Evolutionary conservation across 2,888 invertebrate genomes (phyloP), one percentile per base, ranked within the genome.

Genomic region (Epistrophe eligans): DNA sequence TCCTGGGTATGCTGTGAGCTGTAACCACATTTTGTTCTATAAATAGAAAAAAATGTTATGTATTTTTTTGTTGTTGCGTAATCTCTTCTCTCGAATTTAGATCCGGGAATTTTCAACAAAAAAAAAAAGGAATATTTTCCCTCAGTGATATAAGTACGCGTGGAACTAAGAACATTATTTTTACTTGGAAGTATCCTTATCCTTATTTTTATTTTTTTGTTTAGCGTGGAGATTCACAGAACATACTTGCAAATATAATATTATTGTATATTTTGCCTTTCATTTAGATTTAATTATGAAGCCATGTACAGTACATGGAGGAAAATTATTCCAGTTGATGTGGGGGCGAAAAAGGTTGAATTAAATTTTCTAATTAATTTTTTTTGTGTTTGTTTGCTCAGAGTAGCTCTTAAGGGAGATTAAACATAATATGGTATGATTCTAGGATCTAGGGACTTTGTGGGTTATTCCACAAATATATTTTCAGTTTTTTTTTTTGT

Each of bases 311-410:
- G 24, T 67, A 45, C 45, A 45, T 32, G 55, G 32, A 55, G 1
- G 32, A 15, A 32, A 55, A 32, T 55, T n/a, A 28, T n/a, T 45
- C 6, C 24, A 45, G 64, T 7, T 35, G 4, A 9, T 64, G 24
- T 64, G 62, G 45, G 28, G 43, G 43, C 28, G 19, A 64, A 40
- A 62, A 45, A 45, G 50, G 48, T 19, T 67, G 38, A 67, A 67
- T 67, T 67, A 50, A 50, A 67, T 67, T 67, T 67, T 67, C 67
- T 45, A 45, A 64, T 64, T 48, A 64, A 15, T 67, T 50, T 17
- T 50, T 52, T 24, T 28, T 15, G 24, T 24, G 24, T 24, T 24
- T 24, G n/a, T 28, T 3, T 32, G 55, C 4, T n/a, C 28, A 55
- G 55, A n/a, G 15, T n/a, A 28, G 28, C 28, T 55, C 55, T 55